Percentiles rank a stretch among this genome's conserved stretches.
These are phyloP conservation scores for Acanthurus tractus DNA, from an alignment of 2,797 vertebrate species.

Conservation along the genomic window DNA sequence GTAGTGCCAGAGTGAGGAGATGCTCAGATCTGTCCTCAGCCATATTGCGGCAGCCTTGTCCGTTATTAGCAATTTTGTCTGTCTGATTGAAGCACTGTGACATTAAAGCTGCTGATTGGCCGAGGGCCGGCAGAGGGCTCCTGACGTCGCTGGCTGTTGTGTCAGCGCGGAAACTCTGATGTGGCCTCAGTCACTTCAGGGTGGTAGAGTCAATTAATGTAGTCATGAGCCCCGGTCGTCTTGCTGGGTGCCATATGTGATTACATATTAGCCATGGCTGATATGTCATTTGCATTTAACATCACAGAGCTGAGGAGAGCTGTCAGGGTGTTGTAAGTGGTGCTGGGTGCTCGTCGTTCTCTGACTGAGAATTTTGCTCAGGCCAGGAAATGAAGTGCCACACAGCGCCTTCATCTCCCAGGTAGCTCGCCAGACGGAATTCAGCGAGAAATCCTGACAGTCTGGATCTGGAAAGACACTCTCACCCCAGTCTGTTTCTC, in stretches of 20 bases:
- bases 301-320: constrained; percentile 75
- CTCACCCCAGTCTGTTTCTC: constrained; percentile 77
- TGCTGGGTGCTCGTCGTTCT: constrained; percentile 55
- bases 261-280: constrained; percentile 82
- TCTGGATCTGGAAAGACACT: constrained; percentile 79
- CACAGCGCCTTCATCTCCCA: constrained; percentile 78
- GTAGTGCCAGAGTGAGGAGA: constrained; percentile 57
- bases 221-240: constrained; percentile 73
- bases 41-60: constrained; percentile 64
- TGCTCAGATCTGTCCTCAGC: constrained; percentile 75
- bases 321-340: constrained; percentile 75
- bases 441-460: constrained; percentile 75
- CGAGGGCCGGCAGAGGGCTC: constrained; percentile 53
- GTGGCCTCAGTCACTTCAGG: constrained; percentile 78
- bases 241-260: constrained; percentile 84
- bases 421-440: constrained; percentile 75
- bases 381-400: constrained; percentile 80
- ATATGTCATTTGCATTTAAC: constrained; percentile 83
- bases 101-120: constrained; percentile 72
- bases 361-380: constrained; percentile 65
- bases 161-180: constrained; percentile 74
- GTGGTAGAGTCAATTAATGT: constrained; percentile 83
- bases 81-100: constrained; percentile 71
- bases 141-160: constrained; percentile 70
- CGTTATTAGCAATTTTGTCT: constrained; percentile 79